phyloP scores from a whole-genome alignment of 2,113 vertebrate species.

The Sylvietta virens region DNA sequence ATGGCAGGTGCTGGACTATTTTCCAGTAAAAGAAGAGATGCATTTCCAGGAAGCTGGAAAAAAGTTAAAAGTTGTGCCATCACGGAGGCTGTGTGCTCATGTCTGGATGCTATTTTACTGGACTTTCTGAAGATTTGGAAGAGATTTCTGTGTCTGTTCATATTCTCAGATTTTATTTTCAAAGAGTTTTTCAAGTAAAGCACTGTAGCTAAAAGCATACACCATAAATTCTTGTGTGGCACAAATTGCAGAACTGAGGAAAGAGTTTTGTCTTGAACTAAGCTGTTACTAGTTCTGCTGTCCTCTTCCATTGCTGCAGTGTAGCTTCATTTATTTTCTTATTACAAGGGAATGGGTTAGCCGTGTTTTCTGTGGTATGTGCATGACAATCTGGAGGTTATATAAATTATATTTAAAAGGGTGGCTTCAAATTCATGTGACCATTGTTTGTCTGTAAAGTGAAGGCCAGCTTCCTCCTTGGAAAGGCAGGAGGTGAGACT shows the following conservation, averaged over 20 bases:
- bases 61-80: neutral
- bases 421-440: neutral
- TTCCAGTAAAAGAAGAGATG: neutral
- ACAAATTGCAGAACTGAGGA: neutral
- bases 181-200: neutral
- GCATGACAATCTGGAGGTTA: neutral
- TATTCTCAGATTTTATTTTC: neutral
- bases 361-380: neutral
- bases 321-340: neutral
- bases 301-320: neutral
- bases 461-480: neutral
- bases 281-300: neutral
- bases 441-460: neutral
- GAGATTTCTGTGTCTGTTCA: neutral
- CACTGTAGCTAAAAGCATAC: neutral
- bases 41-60: neutral
- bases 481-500: neutral
- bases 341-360: neutral
- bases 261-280: neutral
- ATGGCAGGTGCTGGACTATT: neutral
- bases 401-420: neutral
- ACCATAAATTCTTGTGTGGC: neutral
- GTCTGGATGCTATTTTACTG: neutral
- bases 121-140: neutral
- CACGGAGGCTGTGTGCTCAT: neutral